Conservation (phyloP, 2,797 vertebrate species). For the Dryobates pubescens region DNA sequence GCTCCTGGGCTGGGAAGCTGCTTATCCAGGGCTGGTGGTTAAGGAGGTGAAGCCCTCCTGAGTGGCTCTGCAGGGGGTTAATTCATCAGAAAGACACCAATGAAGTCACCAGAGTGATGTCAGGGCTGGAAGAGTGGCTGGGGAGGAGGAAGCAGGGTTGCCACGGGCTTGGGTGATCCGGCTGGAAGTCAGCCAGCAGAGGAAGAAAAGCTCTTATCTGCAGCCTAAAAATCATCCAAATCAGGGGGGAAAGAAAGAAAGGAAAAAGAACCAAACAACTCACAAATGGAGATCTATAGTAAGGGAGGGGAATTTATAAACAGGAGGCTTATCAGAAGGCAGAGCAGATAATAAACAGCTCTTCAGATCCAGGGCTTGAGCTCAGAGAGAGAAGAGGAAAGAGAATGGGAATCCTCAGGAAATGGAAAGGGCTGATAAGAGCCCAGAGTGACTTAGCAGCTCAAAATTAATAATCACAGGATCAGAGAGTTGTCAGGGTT, state of each 20-base stretch:
- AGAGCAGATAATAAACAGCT: constrained; percentile 52
- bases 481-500: too few relatives aligned
- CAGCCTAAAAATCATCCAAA: background rate
- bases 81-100: background rate
- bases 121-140: background rate
- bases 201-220: constrained; percentile 33
- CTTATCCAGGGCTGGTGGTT: background rate
- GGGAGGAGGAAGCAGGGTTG: background rate
- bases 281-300: constrained; percentile 11
- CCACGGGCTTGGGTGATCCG: background rate
- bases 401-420: constrained; percentile 56
- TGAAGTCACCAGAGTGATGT: fast-evolving
- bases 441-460: background rate
- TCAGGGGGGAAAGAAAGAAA: background rate
- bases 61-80: background rate
- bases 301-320: constrained; percentile 40
- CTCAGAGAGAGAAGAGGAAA: background rate
- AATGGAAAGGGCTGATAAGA: constrained; percentile 50
- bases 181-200: background rate
- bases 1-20: background rate
- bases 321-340: constrained; percentile 56
- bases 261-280: too few relatives aligned
- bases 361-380: constrained; percentile 32
- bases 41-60: fast-evolving
- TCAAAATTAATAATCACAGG: background rate